Percentiles rank a stretch among this genome's conserved stretches.
These are phyloP conservation scores for Machimus atricapillus DNA, from an alignment of 2,888 invertebrate genomes.

Conservation along the genomic window DNA sequence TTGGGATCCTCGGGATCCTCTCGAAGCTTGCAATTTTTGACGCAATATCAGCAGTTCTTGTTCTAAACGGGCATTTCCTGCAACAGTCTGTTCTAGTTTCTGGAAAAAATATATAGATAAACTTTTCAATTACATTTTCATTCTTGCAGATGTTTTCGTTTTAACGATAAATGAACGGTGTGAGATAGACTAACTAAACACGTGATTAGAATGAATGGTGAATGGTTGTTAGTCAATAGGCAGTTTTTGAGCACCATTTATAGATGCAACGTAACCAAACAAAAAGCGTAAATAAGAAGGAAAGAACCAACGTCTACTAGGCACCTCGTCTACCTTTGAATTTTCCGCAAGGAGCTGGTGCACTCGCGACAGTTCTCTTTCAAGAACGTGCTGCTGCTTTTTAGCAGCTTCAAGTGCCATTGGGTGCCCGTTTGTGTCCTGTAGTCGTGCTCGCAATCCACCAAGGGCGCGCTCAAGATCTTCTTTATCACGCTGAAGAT, in stretches of 20 bases:
- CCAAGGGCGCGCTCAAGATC: slow-evolving; percentile 73
- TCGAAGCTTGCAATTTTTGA: slow-evolving; percentile 79
- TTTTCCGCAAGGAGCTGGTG: slow-evolving; percentile 87
- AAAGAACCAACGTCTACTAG: slow-evolving; percentile 65
- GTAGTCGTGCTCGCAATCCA: slow-evolving; percentile 71
- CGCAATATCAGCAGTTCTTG: slow-evolving; percentile 84
- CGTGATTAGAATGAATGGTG: slow-evolving; percentile 21
- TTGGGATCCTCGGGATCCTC: slow-evolving; percentile 63
- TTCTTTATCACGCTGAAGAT: slow-evolving; percentile 78
- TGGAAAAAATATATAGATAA: slow-evolving; percentile 57
- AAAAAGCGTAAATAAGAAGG: slow-evolving; percentile 46
- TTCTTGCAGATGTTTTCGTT: neutral
- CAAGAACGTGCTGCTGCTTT: slow-evolving; percentile 74
- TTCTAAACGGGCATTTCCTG: slow-evolving; percentile 87
- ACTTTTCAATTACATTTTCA: neutral
- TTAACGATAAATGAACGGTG: slow-evolving; percentile 1
- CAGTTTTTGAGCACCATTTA: neutral
- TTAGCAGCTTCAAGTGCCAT: slow-evolving; percentile 72
- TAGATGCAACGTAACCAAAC: slow-evolving; percentile 2
- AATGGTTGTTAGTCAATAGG: slow-evolving; percentile 8
- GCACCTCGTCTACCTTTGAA: slow-evolving; percentile 83
- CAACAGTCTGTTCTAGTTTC: slow-evolving; percentile 91
- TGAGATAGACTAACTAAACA: neutral
- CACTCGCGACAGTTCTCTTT: slow-evolving; percentile 82
- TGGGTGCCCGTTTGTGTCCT: slow-evolving; percentile 69